Conservation (phyloP, 2,113 vertebrate species). For the Platysternon megacephalum region DNA sequence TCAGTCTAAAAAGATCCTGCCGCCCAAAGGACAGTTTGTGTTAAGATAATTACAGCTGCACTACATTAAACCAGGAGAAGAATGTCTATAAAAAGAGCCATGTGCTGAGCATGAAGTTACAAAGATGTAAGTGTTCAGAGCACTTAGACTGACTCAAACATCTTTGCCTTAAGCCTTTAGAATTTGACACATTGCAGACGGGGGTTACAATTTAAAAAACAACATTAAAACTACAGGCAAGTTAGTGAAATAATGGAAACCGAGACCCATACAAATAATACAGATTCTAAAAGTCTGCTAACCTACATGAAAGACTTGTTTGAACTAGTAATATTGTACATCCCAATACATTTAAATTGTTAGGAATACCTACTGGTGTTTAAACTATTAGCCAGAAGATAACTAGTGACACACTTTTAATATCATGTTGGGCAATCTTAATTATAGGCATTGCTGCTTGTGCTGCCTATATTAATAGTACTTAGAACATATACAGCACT, state of each 20-base stretch:
- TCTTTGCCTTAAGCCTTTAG: background rate
- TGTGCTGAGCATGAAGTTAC: background rate
- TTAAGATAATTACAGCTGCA: background rate
- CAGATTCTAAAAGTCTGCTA: background rate
- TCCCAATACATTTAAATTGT: background rate
- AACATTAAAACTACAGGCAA: background rate
- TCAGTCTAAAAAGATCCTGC: background rate
- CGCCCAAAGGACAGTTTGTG: background rate
- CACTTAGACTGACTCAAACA: background rate
- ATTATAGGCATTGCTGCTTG: background rate
- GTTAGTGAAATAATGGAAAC: background rate
- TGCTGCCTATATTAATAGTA: background rate
- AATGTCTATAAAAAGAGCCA: background rate
- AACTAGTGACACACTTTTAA: background rate
- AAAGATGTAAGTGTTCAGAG: background rate
- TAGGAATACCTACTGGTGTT: background rate
- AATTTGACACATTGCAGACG: background rate
- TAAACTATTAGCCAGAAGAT: background rate
- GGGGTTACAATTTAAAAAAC: background rate
- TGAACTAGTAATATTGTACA: too few relatives aligned
- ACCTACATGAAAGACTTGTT: background rate
- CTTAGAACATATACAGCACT: accelerated
- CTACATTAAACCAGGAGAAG: background rate
- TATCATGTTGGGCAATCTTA: background rate
- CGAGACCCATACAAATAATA: background rate